These are phyloP conservation scores for Oscheius sp. DNA, from an alignment of 2,888 invertebrate species.

Conservation along the genomic window DNA sequence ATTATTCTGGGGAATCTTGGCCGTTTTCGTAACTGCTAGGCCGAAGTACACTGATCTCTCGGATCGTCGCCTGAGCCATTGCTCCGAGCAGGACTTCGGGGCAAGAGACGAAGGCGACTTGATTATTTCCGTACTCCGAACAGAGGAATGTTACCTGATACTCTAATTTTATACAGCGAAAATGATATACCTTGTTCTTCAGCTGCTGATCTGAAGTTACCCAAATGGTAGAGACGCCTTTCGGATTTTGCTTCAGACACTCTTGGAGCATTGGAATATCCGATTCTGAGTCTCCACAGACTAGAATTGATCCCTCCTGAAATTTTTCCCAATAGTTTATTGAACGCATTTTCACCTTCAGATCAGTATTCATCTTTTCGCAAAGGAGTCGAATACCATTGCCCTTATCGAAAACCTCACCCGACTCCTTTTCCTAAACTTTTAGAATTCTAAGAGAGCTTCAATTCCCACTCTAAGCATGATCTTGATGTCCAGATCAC, in stretches of 20 bases:
- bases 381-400: conserved; percentile 69
- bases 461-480: conserved; percentile 59
- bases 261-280: conserved; percentile 72
- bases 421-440: conserved; percentile 58
- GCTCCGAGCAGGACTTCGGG: conserved; percentile 73
- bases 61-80: conserved; percentile 73
- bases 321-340: background rate
- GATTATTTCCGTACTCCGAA: conserved; percentile 61
- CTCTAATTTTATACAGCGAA: conserved; percentile 1
- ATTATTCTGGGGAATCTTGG: background rate
- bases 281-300: conserved; percentile 72
- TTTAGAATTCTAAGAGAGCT: background rate
- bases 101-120: conserved; percentile 72
- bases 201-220: conserved; percentile 63
- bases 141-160: conserved; percentile 69
- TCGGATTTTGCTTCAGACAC: conserved; percentile 65
- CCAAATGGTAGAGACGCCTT: conserved; percentile 72
- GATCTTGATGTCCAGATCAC: conserved; percentile 72
- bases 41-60: conserved; percentile 67
- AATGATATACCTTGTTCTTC: conserved; percentile 52
- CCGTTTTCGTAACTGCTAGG: conserved; percentile 29
- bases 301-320: conserved; percentile 70
- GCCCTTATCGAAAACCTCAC: conserved; percentile 72
- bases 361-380: conserved; percentile 65
- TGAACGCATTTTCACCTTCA: conserved; percentile 40